phyloP scores from a whole-genome alignment of 2,888 invertebrate species.

The Troilus luridus region DNA sequence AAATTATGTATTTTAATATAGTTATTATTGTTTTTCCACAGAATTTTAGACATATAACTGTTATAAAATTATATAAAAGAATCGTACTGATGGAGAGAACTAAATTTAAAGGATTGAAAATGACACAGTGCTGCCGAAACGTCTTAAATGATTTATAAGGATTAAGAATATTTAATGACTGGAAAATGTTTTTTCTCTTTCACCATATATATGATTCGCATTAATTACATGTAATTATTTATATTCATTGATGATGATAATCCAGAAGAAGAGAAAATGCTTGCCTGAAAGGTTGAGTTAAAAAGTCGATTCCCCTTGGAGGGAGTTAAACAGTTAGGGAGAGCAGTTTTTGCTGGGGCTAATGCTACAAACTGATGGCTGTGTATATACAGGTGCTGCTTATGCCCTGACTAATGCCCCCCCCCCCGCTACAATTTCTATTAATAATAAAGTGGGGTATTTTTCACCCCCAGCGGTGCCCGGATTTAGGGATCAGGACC shows the following conservation, averaged over 20 bases:
- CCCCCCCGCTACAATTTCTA: constrained; percentile 62
- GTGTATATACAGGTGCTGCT: constrained; percentile 51
- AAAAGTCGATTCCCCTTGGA: not conserved
- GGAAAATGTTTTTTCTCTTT: too few species aligned
- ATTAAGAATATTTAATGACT: too few species aligned
- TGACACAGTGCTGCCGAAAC: too few species aligned
- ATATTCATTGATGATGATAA: not conserved
- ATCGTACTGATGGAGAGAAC: too few species aligned
- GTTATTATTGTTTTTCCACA: too few species aligned
- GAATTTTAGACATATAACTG: too few species aligned
- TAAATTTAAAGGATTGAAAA: too few species aligned
- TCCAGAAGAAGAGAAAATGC: not conserved
- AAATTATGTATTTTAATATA: too few species aligned
- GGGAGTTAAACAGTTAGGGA: not conserved
- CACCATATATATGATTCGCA: too few species aligned
- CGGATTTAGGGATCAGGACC: constrained; percentile 46
- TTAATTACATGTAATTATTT: not conserved
- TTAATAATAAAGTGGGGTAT: constrained; percentile 63
- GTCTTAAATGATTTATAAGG: too few species aligned
- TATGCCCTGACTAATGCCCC: constrained; percentile 48
- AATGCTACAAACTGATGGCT: constrained; percentile 48
- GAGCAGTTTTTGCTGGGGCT: constrained; percentile 6
- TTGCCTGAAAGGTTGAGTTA: not conserved
- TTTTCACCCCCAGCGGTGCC: constrained; percentile 55
- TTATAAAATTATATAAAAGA: too few species aligned